Percentiles rank a stretch among this genome's conserved stretches.
These are phyloP conservation scores for Bellardia bayeri DNA, from an alignment of 2,888 invertebrate species.

Conservation along the genomic window DNA sequence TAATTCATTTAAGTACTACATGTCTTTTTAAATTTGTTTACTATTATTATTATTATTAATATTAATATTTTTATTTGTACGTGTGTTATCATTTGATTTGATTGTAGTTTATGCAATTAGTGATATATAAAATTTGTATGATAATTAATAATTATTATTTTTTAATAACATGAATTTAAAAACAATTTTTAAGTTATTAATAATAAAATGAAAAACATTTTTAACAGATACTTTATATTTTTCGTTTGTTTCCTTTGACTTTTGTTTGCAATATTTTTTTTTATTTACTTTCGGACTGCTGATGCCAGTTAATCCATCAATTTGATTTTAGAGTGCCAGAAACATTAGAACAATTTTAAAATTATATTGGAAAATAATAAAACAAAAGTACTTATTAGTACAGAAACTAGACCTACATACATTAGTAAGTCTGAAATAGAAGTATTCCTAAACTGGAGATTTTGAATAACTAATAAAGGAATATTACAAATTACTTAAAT, in stretches of 20 bases:
- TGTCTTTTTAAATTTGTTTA: slow-evolving; percentile 15
- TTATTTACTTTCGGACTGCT: background rate
- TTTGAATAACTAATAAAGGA: too few relatives aligned
- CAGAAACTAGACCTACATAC: too few relatives aligned
- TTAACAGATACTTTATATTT: slow-evolving; percentile 52
- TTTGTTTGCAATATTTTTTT: background rate
- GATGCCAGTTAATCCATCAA: too few relatives aligned
- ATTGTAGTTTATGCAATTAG: slow-evolving; percentile 64
- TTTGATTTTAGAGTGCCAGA: too few relatives aligned
- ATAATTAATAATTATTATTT: slow-evolving; percentile 49
- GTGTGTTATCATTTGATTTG: slow-evolving; percentile 48
- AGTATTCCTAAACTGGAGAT: too few relatives aligned
- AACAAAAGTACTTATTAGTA: too few relatives aligned
- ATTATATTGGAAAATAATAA: too few relatives aligned
- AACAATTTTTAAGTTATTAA: slow-evolving; percentile 58
- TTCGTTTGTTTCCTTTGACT: slow-evolving; percentile 28
- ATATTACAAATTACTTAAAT: too few relatives aligned
- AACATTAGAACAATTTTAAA: too few relatives aligned
- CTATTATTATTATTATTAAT: slow-evolving; percentile 3
- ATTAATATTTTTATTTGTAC: slow-evolving; percentile 20
- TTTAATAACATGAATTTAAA: slow-evolving; percentile 56
- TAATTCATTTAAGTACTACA: slow-evolving; percentile 4
- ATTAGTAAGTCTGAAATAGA: too few relatives aligned
- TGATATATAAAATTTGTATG: slow-evolving; percentile 57
- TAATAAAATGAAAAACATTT: slow-evolving; percentile 67